These are phyloP conservation scores for Calypte anna DNA, from an alignment of 2,113 vertebrate genomes.

Conservation along the genomic window DNA sequence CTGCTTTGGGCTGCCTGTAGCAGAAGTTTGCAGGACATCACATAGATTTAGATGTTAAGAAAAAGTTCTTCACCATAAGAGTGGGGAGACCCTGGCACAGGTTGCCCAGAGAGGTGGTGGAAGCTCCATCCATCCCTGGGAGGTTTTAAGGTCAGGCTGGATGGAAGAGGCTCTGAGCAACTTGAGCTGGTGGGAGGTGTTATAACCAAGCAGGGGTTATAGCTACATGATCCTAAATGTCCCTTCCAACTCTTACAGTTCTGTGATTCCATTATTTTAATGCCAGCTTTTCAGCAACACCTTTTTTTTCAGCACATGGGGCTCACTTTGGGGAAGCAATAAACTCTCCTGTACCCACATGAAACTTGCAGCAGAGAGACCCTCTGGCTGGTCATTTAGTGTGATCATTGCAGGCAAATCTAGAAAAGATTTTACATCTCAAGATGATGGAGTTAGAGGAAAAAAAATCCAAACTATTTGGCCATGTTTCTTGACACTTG, in stretches of 20 bases:
- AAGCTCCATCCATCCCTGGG: no score
- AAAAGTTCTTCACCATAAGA: no score
- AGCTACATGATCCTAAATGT: no score
- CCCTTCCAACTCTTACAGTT: no score
- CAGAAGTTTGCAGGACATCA: neutral
- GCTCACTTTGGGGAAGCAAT: neutral
- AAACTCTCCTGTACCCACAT: neutral
- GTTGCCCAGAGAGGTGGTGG: no score
- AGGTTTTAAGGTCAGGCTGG: no score
- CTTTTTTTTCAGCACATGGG: neutral
- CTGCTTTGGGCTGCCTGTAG: neutral
- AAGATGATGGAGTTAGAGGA: neutral
- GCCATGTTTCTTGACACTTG: rapidly evolving
- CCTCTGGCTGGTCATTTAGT: neutral
- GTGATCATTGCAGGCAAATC: neutral
- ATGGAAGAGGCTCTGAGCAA: no score
- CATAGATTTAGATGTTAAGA: neutral
- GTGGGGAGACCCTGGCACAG: no score
- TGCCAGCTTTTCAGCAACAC: neutral
- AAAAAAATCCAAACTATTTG: neutral
- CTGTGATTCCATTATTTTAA: neutral
- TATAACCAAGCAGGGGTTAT: no score
- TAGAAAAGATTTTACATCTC: neutral
- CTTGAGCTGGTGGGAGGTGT: no score
- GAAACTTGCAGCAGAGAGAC: neutral